Conservation (phyloP, 53 echinoderm and acorn worm genomes). For the Holothuria scabra region DNA sequence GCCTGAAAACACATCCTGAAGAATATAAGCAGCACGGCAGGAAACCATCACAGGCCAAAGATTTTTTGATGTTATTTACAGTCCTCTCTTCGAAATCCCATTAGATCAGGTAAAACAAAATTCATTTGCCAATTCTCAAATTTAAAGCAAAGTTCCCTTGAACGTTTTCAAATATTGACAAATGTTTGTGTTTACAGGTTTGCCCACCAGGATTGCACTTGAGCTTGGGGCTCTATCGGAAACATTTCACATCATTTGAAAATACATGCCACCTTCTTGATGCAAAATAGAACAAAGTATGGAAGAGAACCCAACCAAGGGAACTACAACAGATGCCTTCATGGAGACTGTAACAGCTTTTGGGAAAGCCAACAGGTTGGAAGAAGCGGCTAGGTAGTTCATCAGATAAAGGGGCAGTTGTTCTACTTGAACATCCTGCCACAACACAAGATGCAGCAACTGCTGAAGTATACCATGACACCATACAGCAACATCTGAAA, state of each 20-base stretch:
- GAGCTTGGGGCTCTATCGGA: constrained; percentile 22
- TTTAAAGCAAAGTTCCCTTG: too few species aligned
- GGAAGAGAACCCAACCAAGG: background rate
- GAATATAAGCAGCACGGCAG: too few species aligned
- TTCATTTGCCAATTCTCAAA: too few species aligned
- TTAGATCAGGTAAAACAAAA: too few species aligned
- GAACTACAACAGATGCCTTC: constrained; percentile 1
- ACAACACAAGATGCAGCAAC: background rate
- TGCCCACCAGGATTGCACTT: constrained; percentile 26
- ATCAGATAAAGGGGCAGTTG: too few species aligned
- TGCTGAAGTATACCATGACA: background rate
- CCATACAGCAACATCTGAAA: background rate
- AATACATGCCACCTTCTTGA: constrained; percentile 16
- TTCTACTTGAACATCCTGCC: background rate
- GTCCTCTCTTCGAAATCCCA: too few species aligned
- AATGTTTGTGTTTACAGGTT: background rate
- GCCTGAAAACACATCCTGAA: too few species aligned
- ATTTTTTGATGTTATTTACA: background rate
- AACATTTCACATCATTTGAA: constrained; percentile 25
- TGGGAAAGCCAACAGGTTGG: too few species aligned
- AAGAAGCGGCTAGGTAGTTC: too few species aligned
- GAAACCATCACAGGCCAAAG: too few species aligned
- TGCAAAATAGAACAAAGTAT: background rate
- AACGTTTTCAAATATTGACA: too few species aligned
- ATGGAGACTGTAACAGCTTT: too few species aligned